Conservation (phyloP, 2,888 invertebrate species). For the Monoplex corrugatus region DNA sequence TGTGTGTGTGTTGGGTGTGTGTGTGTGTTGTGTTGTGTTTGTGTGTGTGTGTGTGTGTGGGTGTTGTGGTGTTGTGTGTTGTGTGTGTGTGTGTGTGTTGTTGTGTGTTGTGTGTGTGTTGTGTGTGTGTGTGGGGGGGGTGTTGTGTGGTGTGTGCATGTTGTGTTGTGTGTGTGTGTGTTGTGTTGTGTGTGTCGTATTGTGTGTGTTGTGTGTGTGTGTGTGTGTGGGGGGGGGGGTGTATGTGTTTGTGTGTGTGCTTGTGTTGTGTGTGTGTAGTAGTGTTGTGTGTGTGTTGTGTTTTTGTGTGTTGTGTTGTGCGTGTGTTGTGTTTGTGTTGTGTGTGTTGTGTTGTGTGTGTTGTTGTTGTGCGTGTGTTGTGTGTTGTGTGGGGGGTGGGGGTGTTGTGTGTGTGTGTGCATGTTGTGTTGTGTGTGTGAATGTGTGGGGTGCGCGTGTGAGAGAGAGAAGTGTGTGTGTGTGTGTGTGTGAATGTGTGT, state of each 20-base stretch:
- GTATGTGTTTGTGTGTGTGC: too few species aligned
- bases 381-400: neutral
- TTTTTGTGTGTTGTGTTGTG: too few species aligned
- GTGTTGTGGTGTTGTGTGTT: neutral
- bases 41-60: neutral
- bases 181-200: neutral
- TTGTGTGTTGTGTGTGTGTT: too few species aligned
- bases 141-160: too few species aligned
- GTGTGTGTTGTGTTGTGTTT: too few species aligned
- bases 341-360: neutral
- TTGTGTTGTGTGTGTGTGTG: neutral
- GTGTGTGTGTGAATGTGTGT: too few species aligned
- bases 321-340: too few species aligned
- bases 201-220: neutral
- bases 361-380: too few species aligned
- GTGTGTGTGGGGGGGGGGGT: neutral
- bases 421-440: neutral
- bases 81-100: neutral
- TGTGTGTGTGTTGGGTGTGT: too few species aligned
- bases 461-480: neutral
- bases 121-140: neutral
- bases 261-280: too few species aligned
- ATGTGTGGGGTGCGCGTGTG: neutral
- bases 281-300: too few species aligned
- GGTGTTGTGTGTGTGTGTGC: neutral